Percentiles rank a stretch among this genome's conserved stretches.
Conservation (phyloP, 35 echinoderm and acorn worm species). For the Heliocidaris tuberculata region DNA sequence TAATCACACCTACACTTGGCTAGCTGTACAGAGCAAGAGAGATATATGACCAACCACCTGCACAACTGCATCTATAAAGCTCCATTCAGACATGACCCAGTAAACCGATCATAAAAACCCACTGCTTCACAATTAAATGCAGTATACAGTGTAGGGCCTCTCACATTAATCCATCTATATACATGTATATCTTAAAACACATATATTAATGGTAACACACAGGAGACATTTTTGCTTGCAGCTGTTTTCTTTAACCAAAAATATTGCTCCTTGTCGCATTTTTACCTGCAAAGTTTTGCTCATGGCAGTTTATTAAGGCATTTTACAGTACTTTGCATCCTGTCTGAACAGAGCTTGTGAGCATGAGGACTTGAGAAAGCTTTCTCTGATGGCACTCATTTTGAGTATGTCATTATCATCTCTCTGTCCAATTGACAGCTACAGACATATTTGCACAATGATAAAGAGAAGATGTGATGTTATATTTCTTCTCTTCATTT, state of each 20-base stretch:
- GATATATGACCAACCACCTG: not conserved
- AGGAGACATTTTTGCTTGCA: too few relatives aligned
- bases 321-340: not conserved
- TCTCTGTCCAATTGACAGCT: too few relatives aligned
- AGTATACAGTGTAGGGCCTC: not conserved
- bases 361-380: not conserved
- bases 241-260: too few relatives aligned
- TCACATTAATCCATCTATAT: too few relatives aligned
- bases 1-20: conserved; percentile 22
- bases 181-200: not conserved
- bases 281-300: too few relatives aligned
- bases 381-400: not conserved
- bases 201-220: too few relatives aligned
- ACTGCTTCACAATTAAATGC: not conserved
- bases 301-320: too few relatives aligned
- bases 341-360: not conserved
- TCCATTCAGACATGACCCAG: not conserved
- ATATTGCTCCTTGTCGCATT: too few relatives aligned
- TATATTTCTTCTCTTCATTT: too few relatives aligned
- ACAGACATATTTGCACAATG: too few relatives aligned
- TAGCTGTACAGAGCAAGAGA: not conserved
- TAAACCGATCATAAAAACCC: not conserved
- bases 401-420: too few relatives aligned
- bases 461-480: too few relatives aligned
- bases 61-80: conserved; percentile 15